Base-by-base conservation (phyloP, 2,888 invertebrate genomes). In the Xestoiulus laeticollis region DNA sequence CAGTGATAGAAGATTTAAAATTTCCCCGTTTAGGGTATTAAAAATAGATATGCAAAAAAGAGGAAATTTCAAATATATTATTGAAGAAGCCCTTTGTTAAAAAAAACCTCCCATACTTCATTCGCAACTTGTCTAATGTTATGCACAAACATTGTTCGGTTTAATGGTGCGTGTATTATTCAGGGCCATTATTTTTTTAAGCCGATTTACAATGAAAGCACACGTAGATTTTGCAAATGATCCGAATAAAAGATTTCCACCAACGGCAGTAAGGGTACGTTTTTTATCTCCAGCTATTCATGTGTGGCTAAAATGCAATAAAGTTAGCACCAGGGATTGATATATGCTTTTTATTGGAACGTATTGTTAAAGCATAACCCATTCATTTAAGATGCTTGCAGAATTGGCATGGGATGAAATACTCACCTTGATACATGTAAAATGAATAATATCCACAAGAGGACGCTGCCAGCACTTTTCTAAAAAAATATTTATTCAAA, bases 1-100 rank as follows among this genome's bases (percentile, higher is more conserved):
- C 78, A 78, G 78, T 78, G 30, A 78, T 78, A 30, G 30, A 78
- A 78, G 78, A 32, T 32, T 78, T 78, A 78, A 78, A 78, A 78
- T 30, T 78, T 78, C 1, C 78, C 78, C 78, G 30, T 78, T 78
- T 30, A 26, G 78, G 26, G 78, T 32, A 78, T 78, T 78, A 78
- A 78, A 78, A 78, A 78, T 78, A 68, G 78, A 78, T 78, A 78
- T 32, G 78, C 30, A 78, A 78, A n/a, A n/a, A 78, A 78, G 78
- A 78, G 78, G 78, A 30, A 78, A 78, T 78, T 14, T 14, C 2
- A 78, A 78, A 78, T 32, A 30, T 32, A 78, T 30, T 38, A 38
- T 1, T 38, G 38, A 38, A 8, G 30, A 12, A 0, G 68, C 26
- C 14, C 78, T 30, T 78, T 78, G 78, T 78, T 78, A 78, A 78